A percentile compares a stretch with the other conserved stretches of the same genome.
These are phyloP conservation scores for Lycophotia porphyrea DNA, from an alignment of 2,888 invertebrate species.

Conservation along the genomic window DNA sequence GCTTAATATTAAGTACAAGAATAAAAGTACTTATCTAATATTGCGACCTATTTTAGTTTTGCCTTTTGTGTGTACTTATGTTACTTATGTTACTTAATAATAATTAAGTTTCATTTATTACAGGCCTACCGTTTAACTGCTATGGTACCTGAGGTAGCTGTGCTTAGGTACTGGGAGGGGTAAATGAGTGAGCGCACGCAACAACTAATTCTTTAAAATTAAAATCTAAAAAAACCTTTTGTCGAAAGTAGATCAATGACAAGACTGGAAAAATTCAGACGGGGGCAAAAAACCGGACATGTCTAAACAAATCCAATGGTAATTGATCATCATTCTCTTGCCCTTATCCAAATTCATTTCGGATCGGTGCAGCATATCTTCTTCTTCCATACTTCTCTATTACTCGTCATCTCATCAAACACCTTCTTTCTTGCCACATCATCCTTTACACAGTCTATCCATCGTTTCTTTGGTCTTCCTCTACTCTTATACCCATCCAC, in stretches of 20 bases:
- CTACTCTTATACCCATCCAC: too few relatives aligned
- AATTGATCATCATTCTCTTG: too few relatives aligned
- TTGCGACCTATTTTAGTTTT: conserved; percentile 2
- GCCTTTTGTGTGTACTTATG: too few relatives aligned
- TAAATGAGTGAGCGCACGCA: background rate
- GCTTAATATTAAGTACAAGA: conserved; percentile 13
- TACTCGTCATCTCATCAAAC: too few relatives aligned
- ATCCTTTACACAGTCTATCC: too few relatives aligned
- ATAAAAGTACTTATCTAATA: background rate
- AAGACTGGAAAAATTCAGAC: background rate
- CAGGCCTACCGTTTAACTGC: background rate
- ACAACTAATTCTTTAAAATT: background rate
- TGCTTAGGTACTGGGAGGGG: background rate
- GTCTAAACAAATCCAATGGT: background rate
- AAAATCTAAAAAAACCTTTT: background rate
- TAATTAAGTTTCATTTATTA: background rate
- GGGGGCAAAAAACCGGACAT: background rate
- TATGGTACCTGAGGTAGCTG: background rate
- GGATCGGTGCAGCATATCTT: too few relatives aligned
- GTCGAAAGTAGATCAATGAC: background rate
- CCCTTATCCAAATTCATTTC: too few relatives aligned
- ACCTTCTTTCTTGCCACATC: too few relatives aligned
- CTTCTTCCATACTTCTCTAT: too few relatives aligned
- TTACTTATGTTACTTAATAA: background rate
- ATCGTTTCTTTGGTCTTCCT: too few relatives aligned